Evolutionary conservation across 2,113 vertebrate species (phyloP).

Genomic region (Ciconia boyciana): DNA sequence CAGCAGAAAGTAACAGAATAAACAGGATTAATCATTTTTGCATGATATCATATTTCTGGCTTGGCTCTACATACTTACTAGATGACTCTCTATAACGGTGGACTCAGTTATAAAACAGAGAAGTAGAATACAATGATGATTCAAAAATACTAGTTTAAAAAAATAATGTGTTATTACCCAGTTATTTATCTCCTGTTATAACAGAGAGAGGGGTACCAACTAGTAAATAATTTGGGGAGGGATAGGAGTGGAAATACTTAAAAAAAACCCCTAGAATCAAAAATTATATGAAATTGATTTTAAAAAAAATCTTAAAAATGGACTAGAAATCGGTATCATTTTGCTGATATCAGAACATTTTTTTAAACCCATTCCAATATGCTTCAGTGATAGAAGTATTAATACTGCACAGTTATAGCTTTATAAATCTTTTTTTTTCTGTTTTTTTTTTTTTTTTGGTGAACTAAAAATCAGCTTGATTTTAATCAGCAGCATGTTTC

Average conservation of each 20-base stretch:
- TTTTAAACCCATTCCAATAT: not conserved
- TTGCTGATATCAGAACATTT: not conserved
- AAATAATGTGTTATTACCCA: not conserved
- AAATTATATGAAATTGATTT: not conserved
- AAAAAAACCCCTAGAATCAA: not conserved
- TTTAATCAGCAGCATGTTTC: constrained; percentile 19
- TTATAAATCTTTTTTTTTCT: not conserved
- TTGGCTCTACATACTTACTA: not conserved
- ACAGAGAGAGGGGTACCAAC: not conserved
- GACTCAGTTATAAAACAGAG: not conserved
- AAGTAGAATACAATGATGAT: not conserved
- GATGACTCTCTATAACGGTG: not conserved
- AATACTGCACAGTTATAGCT: not conserved
- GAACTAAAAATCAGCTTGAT: constrained; percentile 33
- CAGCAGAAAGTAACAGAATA: constrained; percentile 10
- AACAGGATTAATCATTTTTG: constrained; percentile 4
- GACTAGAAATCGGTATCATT: not conserved
- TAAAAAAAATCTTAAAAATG: not conserved
- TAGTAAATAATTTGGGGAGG: not conserved
- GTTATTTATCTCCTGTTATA: not conserved
- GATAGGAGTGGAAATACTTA: not conserved
- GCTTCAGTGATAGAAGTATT: not conserved
- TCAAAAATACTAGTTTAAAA: not conserved
- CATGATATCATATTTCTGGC: constrained; percentile 16
- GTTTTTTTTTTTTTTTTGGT: not conserved